Base-by-base conservation (phyloP, 2,888 invertebrate genomes). In the Limnephilus marmoratus region DNA sequence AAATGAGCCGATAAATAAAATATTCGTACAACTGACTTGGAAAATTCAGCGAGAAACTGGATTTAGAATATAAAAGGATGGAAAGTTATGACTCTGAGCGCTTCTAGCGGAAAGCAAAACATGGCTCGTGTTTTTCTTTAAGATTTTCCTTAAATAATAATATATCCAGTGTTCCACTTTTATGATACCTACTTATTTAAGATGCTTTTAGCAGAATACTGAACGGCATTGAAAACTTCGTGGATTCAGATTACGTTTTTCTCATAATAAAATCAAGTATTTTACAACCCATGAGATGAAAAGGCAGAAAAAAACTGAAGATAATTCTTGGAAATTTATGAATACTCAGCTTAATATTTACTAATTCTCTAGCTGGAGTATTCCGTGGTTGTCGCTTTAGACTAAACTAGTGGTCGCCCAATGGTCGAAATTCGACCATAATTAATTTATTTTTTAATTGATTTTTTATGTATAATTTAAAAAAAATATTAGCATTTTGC, bases 11-110 rank as follows among this genome's bases (percentile, higher is more conserved):
- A 37, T 83, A 83, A 83, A 89, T 81, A 89, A 41, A 68, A 68
- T 68, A 31, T 2, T 31, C 31, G 31, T 31, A 89, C 81, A 34
- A 53, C 68, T 24, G n/a, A 18, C 34, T 34, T 80, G 24, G 31
- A n/a, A 37, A 37, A 89, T 29, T 89, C 37, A 18, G 68, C 15
- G 53, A 34, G 68, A 88, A 68, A 80, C 34, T 34, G 68, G 5
- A 80, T 89, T 68, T 18, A 68, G 80, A n/a, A 89, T 68, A 68
- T n/a, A 31, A 18, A 34, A 15, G 37, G 90, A 90, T 86, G 85
- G 85, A 85, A 85, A 90, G 85, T 90, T 90, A 90, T 85, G 90
- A 90, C 90, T 68, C 49, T 37, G 80, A 85, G 83, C 90, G 85
- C 90, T 90, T 85, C 31, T 34, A 4, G 24, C 37, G n/a, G 9